Base-by-base conservation (phyloP, 2,888 invertebrate species). In the Microctonus aethiopoides region DNA sequence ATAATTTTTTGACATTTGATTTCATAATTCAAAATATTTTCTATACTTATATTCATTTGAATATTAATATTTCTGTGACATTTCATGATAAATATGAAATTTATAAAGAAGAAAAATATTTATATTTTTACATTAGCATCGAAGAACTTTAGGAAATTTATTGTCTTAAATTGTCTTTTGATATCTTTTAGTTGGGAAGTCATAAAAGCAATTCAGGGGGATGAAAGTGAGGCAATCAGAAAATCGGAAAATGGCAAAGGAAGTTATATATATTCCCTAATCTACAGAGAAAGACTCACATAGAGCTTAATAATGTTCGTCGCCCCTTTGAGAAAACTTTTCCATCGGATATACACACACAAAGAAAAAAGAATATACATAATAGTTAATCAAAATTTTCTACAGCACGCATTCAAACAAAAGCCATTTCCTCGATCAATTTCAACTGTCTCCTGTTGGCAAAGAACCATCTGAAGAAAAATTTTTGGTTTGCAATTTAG, bases 301-400 rank as follows among this genome's bases (percentile, higher is more conserved):
- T n/a, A 57, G n/a, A 20, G 10, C 57, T 4, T 7, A 54, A 13
- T 1, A 2, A 13, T n/a, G 24, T 26, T 11, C 24, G 2, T n/a
- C 26, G n/a, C n/a, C 32, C 32, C 66, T 56, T 32, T 9, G 66
- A 65, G 26, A 22, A 26, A 56, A 56, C 56, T 56, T 26, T 29
- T 26, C 56, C 9, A 26, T 16, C 29, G 26, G 32, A 57, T 26
- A n/a, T n/a, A 5, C 20, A 26, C 39, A 54, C 39, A 39, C 24
- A 56, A 57, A 57, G 34, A 54, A 59, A 59, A 67, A 46, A 67
- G 52, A 46, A 32, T 26, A 52, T 11, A 39, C 20, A 61, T 52
- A 52, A 39, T 52, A 68, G 61, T 54, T 61, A 68, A 68, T 68
- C 61, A 68, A 68, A 68, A 68, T 61, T 66, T 67, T 51, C 32